These are phyloP conservation scores for Drosophila kuntzei DNA, from an alignment of 2,888 invertebrate species.

Conservation along the genomic window DNA sequence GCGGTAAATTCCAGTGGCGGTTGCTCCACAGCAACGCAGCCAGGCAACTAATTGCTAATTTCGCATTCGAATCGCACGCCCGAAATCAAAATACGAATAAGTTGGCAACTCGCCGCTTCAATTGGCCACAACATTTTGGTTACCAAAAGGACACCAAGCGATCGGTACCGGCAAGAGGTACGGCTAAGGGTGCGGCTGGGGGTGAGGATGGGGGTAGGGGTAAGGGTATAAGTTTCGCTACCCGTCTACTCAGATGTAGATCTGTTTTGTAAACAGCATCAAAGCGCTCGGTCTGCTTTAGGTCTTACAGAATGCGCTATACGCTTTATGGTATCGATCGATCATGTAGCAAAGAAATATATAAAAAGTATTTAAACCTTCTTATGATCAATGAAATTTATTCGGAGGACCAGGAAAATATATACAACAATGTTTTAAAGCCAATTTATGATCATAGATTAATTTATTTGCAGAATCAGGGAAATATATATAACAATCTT, in stretches of 20 bases:
- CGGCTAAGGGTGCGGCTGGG: neutral
- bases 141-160: constrained; percentile 41
- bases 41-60: constrained; percentile 74
- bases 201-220: neutral
- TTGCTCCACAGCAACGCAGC: constrained; percentile 44
- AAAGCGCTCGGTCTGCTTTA: constrained; percentile 7
- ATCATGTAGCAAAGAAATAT: neutral
- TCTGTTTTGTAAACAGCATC: constrained; percentile 49
- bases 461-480: too few species aligned
- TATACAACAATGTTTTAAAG: neutral
- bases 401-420: neutral
- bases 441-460: too few species aligned
- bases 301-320: neutral
- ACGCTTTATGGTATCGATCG: neutral
- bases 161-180: constrained; percentile 16
- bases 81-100: constrained; percentile 65
- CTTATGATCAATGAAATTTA: neutral
- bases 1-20: constrained; percentile 75
- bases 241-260: constrained; percentile 57
- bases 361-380: neutral
- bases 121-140: constrained; percentile 47
- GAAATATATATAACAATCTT: too few species aligned
- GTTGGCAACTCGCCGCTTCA: constrained; percentile 49
- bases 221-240: constrained; percentile 5
- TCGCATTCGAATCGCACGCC: constrained; percentile 75